Base-by-base conservation (phyloP, 2,113 vertebrate species). In the Ctenomys sociabilis region DNA sequence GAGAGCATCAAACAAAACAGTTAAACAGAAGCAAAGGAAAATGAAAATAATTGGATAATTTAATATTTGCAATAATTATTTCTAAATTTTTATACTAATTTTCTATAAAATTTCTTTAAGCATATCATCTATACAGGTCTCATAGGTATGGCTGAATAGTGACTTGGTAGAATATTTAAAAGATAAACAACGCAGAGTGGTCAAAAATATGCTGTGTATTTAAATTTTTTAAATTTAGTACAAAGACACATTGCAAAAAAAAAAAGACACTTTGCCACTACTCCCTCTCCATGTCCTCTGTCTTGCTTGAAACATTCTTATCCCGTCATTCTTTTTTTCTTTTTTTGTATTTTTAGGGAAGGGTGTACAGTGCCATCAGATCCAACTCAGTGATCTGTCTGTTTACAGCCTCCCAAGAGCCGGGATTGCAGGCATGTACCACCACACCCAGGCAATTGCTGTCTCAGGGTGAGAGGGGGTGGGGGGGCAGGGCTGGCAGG, bases 21-120 rank as follows among this genome's bases (percentile, higher is more conserved):
- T 59, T 61, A 88, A 81, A 88, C 14, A 80, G 49, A 22, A 59
- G 13, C 59, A 68, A 85, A 85, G 17, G 28, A 19, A 14, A 49
- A 80, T 30, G 24, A 68, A n/a, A 77, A 72, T 30, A 83, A 52
- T 24, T 72, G 40, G 52, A 2, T 61, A 72, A 75, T 43, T 83
- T 70, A 43, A 64, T 75, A 59, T 80, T 91, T 86, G 52, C 32
- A 80, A 86, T 80, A 90, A 85, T 82, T 80, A 59, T 84, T 91
- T 91, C 81, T 91, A 80, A 85, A 80, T 70, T 26, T 85, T 77
- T 91, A n/a, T 78, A 59, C 43, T 57, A n/a, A 59, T 72, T 80
- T 91, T 61, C 63, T 12, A 16, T 66, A 49, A 17, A 30, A 45
- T 66, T 54, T 90, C 37, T 66, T 86, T 40, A n/a, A 5, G 45